These are phyloP conservation scores for Burhinus oedicnemus DNA, from an alignment of 2,113 vertebrate genomes.

Conservation along the genomic window DNA sequence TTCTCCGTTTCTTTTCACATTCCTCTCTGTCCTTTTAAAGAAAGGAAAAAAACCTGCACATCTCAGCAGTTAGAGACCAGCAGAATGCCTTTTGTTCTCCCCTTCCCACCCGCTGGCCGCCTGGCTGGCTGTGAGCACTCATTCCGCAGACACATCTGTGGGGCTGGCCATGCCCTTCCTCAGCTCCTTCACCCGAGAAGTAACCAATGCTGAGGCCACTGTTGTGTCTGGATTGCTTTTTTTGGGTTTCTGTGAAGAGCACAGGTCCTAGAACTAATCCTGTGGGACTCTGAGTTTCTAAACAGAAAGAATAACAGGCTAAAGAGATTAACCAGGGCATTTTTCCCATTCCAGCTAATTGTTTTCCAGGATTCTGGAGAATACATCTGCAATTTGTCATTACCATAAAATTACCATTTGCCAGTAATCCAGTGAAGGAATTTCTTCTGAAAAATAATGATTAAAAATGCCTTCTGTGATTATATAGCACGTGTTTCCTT, in stretches of 20 bases:
- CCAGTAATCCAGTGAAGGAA: not conserved
- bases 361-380: conserved; percentile 15
- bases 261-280: not conserved
- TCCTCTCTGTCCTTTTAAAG: not conserved
- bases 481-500: not conserved
- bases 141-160: not conserved
- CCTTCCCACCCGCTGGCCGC: not conserved
- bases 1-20: not conserved
- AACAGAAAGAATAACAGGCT: not conserved
- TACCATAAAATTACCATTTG: not conserved
- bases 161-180: not conserved
- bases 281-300: not conserved
- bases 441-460: not conserved
- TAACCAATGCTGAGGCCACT: not conserved
- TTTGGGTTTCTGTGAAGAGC: not conserved
- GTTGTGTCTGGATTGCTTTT: not conserved
- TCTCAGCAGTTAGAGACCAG: not conserved
- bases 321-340: not conserved
- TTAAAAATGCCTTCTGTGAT: not conserved
- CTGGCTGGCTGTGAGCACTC: not conserved
- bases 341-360: not conserved
- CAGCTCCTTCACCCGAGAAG: not conserved
- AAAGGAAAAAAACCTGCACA: not conserved
- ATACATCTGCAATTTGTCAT: not conserved
- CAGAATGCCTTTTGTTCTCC: not conserved